phyloP scores from a whole-genome alignment of 2,888 invertebrate genomes.

The Cheilosia grossa region DNA sequence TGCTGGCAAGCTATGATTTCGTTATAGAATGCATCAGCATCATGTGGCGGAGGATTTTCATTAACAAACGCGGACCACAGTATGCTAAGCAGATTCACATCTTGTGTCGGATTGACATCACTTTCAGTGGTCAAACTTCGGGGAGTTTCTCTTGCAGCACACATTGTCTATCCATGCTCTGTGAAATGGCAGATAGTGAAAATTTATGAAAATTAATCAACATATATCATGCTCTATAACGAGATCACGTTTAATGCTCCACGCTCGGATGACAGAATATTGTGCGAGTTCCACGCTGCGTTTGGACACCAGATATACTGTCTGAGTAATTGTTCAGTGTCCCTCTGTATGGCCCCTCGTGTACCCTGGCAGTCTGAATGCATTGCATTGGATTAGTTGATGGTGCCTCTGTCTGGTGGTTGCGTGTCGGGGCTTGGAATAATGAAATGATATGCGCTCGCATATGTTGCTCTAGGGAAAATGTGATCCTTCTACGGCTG shows the following conservation, averaged over 20 bases:
- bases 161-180: constrained; percentile 15
- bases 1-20: not conserved
- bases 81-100: not conserved
- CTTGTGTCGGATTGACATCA: not conserved
- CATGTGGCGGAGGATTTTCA: not conserved
- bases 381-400: constrained; percentile 34
- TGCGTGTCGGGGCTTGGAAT: constrained; percentile 15
- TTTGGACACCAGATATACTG: not conserved
- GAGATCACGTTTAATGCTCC: constrained; percentile 43
- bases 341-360: not conserved
- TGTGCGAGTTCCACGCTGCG: constrained; percentile 24
- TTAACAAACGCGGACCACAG: constrained; percentile 5
- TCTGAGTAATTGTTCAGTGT: not conserved
- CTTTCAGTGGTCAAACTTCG: not conserved
- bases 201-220: constrained; percentile 55
- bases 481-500: not conserved
- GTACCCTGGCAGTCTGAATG: not conserved
- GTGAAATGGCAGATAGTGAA: not conserved
- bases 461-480: constrained; percentile 1
- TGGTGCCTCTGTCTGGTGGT: constrained; percentile 40
- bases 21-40: not conserved
- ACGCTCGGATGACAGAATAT: constrained; percentile 13
- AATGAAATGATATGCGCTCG: constrained; percentile 27
- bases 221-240: constrained; percentile 40
- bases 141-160: not conserved